Percentiles rank a stretch among this genome's conserved stretches.
These are phyloP conservation scores for Blastobasis adustella DNA, from an alignment of 2,888 invertebrate species.

Conservation along the genomic window DNA sequence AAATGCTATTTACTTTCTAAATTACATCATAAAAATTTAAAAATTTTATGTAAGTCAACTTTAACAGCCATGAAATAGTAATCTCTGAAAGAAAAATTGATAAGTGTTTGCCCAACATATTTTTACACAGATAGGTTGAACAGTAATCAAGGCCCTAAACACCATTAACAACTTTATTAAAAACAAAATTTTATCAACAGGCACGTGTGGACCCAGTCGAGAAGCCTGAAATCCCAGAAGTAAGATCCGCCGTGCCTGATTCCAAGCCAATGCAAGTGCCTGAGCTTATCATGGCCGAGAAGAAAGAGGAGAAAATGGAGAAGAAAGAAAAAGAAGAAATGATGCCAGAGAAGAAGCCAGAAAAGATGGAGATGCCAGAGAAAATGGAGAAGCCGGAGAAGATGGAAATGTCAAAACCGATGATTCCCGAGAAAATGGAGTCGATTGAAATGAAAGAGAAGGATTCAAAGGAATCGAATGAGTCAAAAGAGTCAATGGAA, in stretches of 20 bases:
- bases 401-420: slow-evolving; percentile 14
- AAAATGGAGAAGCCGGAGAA: slow-evolving; percentile 21
- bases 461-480: not conserved
- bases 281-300: slow-evolving; percentile 53
- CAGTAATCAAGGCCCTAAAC: too few species aligned
- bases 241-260: slow-evolving; percentile 30
- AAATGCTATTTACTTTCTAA: too few species aligned
- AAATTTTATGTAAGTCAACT: too few species aligned
- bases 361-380: slow-evolving; percentile 31
- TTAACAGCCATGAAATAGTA: too few species aligned
- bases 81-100: too few species aligned
- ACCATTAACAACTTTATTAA: too few species aligned
- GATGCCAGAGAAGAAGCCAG: slow-evolving; percentile 20
- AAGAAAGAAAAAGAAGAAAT: slow-evolving; percentile 25
- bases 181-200: slow-evolving; percentile 20
- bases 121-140: too few species aligned
- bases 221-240: slow-evolving; percentile 31
- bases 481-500: not conserved
- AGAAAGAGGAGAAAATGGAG: slow-evolving; percentile 36
- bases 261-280: slow-evolving; percentile 50
- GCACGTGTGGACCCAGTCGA: slow-evolving; percentile 33
- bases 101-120: too few species aligned
- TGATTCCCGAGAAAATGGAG: slow-evolving; percentile 18
- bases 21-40: too few species aligned
- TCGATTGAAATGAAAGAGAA: slow-evolving; percentile 18